These are phyloP conservation scores for Ichneumon xanthorius DNA, from an alignment of 2,888 invertebrate species.

Conservation along the genomic window DNA sequence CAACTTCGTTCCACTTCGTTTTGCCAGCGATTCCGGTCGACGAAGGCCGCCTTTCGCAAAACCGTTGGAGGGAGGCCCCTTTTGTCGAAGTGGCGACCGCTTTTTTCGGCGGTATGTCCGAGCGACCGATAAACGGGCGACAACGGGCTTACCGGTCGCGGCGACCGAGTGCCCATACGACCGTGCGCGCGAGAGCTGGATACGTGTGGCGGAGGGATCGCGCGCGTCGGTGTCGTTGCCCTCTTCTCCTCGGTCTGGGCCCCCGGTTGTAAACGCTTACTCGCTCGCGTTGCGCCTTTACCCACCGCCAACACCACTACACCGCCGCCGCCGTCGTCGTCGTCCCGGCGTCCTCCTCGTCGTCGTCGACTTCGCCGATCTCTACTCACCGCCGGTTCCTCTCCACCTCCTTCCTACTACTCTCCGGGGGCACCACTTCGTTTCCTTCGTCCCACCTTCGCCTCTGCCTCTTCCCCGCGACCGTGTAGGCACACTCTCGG, in stretches of 20 bases:
- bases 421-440: slow-evolving; percentile 55
- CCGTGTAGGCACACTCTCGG: slow-evolving; percentile 37
- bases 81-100: background rate
- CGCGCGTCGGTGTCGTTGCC: slow-evolving; percentile 82
- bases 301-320: slow-evolving; percentile 52
- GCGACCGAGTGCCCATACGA: slow-evolving; percentile 31
- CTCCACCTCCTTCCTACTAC: slow-evolving; percentile 32
- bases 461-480: background rate
- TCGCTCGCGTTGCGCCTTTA: slow-evolving; percentile 34
- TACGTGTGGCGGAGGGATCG: slow-evolving; percentile 40
- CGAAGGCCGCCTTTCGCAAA: background rate
- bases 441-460: slow-evolving; percentile 39
- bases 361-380: slow-evolving; percentile 53
- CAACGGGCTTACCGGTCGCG: slow-evolving; percentile 49
- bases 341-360: slow-evolving; percentile 53
- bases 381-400: slow-evolving; percentile 33
- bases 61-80: background rate
- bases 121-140: slow-evolving; percentile 54
- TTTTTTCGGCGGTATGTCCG: slow-evolving; percentile 18
- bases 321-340: slow-evolving; percentile 9
- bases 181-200: background rate
- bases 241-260: slow-evolving; percentile 77
- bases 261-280: slow-evolving; percentile 57
- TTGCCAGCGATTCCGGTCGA: background rate
- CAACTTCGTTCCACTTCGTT: background rate